These are phyloP conservation scores for Podocnemis expansa DNA, from an alignment of 2,113 vertebrate genomes.

Conservation along the genomic window DNA sequence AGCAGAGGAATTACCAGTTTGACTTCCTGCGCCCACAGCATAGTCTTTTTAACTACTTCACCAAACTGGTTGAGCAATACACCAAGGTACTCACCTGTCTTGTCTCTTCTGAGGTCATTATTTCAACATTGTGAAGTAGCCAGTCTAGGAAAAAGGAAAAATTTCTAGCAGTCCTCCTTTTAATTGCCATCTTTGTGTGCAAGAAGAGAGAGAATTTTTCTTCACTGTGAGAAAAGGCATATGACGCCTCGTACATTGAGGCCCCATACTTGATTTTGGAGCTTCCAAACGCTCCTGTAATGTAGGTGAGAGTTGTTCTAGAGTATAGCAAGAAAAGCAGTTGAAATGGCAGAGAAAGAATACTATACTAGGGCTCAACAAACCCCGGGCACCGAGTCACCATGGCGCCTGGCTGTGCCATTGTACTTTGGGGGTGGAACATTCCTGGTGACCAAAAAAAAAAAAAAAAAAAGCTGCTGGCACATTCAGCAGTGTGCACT, in stretches of 20 bases:
- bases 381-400: too few species aligned
- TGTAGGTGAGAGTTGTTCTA: fast-evolving
- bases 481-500: too few species aligned
- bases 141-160: fast-evolving
- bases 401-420: too few species aligned
- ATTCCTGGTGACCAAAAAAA: too few species aligned
- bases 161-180: not conserved
- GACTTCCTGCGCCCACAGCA: constrained; percentile 97
- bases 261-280: not conserved
- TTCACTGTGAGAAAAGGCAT: fast-evolving
- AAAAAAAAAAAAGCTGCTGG: too few species aligned
- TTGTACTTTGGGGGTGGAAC: too few species aligned
- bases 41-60: constrained; percentile 99
- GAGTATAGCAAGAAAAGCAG: not conserved
- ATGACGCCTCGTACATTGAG: fast-evolving
- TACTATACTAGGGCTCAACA: not conserved
- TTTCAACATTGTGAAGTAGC: not conserved
- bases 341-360: not conserved
- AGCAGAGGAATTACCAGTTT: constrained; percentile 98
- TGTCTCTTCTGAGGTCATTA: not conserved
- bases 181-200: not conserved
- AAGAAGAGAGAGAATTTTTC: fast-evolving
- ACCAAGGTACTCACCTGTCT: constrained; percentile 86
- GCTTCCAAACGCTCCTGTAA: fast-evolving
- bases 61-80: constrained; percentile 98